These are phyloP conservation scores for Petrocephalus microphthalmus DNA, from an alignment of 2,113 vertebrate species.

Conservation along the genomic window DNA sequence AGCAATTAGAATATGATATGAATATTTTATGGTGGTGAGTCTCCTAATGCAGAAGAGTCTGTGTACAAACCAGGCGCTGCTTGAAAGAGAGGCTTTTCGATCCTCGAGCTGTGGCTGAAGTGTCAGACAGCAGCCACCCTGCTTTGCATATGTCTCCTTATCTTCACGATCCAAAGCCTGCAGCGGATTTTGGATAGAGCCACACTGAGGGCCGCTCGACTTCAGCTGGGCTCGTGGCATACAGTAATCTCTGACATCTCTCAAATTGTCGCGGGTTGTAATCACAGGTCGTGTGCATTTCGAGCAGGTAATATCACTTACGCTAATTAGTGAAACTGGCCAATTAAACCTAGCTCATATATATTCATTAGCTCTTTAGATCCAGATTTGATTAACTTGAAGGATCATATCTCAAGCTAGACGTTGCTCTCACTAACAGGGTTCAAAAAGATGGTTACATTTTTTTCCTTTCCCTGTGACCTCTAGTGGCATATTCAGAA, in stretches of 20 bases:
- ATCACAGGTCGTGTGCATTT: background rate
- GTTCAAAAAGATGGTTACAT: background rate
- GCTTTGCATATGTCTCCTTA: background rate
- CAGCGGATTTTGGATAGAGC: background rate
- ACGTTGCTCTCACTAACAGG: conserved; percentile 27
- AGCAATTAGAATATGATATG: conserved; percentile 8
- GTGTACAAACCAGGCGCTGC: background rate
- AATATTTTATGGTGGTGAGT: conserved; percentile 12
- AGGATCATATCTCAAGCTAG: conserved; percentile 27
- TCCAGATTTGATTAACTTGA: conserved; percentile 41
- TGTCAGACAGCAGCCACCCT: background rate
- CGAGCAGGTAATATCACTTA: conserved; percentile 14
- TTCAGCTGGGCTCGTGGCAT: background rate
- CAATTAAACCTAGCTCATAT: conserved; percentile 53
- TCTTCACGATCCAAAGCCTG: background rate
- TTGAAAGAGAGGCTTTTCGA: background rate
- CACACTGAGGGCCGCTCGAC: no score
- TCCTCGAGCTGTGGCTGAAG: background rate
- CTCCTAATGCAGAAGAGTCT: background rate
- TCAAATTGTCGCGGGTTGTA: background rate
- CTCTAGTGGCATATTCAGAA: background rate
- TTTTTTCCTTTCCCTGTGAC: background rate
- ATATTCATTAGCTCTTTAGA: conserved; percentile 52
- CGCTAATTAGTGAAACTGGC: conserved; percentile 16
- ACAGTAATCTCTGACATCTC: background rate